Conservation (phyloP, 2,113 vertebrate genomes). For the Nanger granti region DNA sequence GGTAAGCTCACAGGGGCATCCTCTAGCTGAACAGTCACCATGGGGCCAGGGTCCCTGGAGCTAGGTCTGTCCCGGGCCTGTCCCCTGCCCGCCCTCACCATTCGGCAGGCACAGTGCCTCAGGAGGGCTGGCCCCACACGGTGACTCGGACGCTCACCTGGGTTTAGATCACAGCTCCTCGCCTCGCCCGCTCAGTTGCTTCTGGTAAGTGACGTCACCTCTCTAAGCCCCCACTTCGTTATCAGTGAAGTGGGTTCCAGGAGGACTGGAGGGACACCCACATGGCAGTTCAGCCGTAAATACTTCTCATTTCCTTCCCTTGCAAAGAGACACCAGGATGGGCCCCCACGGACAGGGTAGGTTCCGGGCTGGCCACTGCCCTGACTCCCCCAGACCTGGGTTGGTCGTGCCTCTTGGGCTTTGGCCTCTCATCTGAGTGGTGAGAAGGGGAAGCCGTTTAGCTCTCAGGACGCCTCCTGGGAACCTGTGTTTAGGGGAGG, state of each 20-base stretch:
- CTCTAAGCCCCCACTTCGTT: too few relatives aligned
- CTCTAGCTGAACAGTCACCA: neutral
- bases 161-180: neutral
- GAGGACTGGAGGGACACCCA: too few relatives aligned
- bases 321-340: neutral
- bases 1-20: neutral
- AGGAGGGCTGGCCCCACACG: neutral
- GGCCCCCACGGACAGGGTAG: neutral
- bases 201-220: fast-evolving
- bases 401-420: too few relatives aligned
- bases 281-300: neutral
- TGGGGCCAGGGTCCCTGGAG: neutral
- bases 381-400: neutral
- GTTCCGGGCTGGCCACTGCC: too few relatives aligned
- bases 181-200: neutral
- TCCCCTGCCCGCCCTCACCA: neutral
- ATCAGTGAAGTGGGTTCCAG: neutral
- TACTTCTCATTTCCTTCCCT: too few relatives aligned
- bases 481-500: neutral
- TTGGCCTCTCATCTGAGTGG: neutral
- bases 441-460: neutral
- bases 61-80: neutral
- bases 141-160: fast-evolving
- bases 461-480: neutral
- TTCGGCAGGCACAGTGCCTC: neutral